Base-by-base conservation (phyloP, 1,140 invertebrate genomes). In the Cardiocondyla obscurior region DNA sequence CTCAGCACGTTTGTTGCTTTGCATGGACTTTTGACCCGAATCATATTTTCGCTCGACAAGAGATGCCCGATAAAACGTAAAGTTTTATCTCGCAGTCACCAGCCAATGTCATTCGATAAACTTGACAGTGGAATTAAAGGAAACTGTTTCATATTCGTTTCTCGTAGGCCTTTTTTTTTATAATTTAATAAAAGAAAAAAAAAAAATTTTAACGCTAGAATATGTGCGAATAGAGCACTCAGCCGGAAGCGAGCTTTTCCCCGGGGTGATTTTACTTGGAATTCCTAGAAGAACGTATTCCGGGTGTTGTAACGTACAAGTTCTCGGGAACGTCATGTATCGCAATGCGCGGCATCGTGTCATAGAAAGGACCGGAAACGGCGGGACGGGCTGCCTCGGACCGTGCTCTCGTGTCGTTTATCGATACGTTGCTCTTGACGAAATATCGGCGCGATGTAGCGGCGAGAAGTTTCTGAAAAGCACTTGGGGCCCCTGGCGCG, bases 371-470 rank as follows among this genome's bases (percentile, higher is more conserved):
- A 30, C 62, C 28, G 60, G 62, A 69, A 69, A 69, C 69, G 28
- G 46, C 33, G 28, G 28, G 33, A 30, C 42, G 62, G 25, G 46
- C 22, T 22, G 62, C 46, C 36, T 67, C 28, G 44, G 22, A 39
- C 74, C 74, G 33, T 39, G 74, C 46, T 65, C 33, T 51, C 60
- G 33, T 67, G 62, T 79, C 74, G 33, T 79, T 79, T 79, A 79
- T 79, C 74, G 74, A 79, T 79, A 79, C 33, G 46, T n/a, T 49
- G 62, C 22, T 79, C 74, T 67, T 79, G 74, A 79, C 74, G 49
- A 79, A 79, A 79, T 79, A 79, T 79, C 74, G 74, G 74, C 46
- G 74, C 73, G 70, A 74, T 74, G 70, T 74, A 74, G 53, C 72
- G 74, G 5, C 28, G 22, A 53, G 49, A 79, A 79, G 33, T 79